These are phyloP conservation scores for Tenthredo mesomela DNA, from an alignment of 2,888 invertebrate species.

Conservation along the genomic window DNA sequence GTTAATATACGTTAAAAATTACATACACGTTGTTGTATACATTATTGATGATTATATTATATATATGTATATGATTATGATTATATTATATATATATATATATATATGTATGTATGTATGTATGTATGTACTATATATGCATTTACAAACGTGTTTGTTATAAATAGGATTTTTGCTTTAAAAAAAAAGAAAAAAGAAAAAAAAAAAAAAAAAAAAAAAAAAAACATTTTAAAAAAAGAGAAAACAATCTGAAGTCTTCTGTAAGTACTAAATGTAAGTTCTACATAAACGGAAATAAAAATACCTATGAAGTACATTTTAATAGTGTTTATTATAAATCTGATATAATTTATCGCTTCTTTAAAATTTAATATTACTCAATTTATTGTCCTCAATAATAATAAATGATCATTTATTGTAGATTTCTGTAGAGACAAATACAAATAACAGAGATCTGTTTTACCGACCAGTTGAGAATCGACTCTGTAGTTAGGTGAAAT, in stretches of 20 bases:
- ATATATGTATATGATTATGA: no score
- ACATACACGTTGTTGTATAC: neutral
- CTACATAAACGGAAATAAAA: slow-evolving; percentile 9
- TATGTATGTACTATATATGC: neutral
- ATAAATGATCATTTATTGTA: neutral
- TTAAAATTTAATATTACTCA: neutral
- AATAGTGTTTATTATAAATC: neutral
- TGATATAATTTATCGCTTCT: neutral
- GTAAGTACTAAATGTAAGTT: slow-evolving; percentile 10
- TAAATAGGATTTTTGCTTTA: neutral
- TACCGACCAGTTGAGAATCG: neutral
- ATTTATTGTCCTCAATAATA: neutral
- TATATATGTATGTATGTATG: neutral
- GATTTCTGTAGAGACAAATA: neutral
- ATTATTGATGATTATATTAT: neutral
- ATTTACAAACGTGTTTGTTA: slow-evolving; percentile 15
- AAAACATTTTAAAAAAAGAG: neutral
- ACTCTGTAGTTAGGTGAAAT: neutral
- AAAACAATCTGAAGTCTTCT: slow-evolving; percentile 45
- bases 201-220: neutral
- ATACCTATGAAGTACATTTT: slow-evolving; percentile 46
- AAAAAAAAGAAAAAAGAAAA: neutral
- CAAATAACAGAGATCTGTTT: neutral
- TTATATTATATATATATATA: neutral
- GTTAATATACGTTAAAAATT: slow-evolving; percentile 10